phyloP scores from a whole-genome alignment of 1,140 invertebrate genomes.

The Acromyrmex echinatior region DNA sequence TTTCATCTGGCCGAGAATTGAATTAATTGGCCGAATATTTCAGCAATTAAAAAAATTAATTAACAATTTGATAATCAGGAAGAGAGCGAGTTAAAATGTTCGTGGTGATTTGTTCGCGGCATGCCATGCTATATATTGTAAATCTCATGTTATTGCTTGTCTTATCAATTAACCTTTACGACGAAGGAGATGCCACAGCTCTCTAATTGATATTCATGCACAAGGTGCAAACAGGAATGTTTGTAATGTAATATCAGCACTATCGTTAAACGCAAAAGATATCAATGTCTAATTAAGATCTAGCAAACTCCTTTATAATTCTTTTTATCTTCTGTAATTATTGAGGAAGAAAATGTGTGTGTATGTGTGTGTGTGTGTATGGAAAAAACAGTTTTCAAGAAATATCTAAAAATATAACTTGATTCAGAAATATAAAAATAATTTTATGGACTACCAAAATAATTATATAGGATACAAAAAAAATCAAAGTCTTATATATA shows the following conservation, averaged over 20 bases:
- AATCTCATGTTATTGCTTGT: background rate
- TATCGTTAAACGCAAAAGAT: constrained; percentile 9
- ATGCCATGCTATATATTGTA: background rate
- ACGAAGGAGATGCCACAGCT: background rate
- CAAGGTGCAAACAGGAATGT: constrained; percentile 13
- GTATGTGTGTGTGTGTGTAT: no score
- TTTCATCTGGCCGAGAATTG: background rate
- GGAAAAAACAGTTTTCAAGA: no score
- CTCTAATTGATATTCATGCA: background rate
- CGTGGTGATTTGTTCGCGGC: background rate
- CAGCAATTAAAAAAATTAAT: constrained; percentile 29
- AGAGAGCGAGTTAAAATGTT: background rate
- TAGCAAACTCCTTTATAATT: background rate
- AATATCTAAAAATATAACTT: no score
- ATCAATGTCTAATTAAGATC: background rate
- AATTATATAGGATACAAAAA: background rate
- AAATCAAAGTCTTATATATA: background rate
- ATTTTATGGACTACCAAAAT: no score
- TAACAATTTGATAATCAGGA: constrained; percentile 10
- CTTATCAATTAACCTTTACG: constrained; percentile 31
- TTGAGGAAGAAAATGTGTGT: no score
- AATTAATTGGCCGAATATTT: constrained; percentile 30
- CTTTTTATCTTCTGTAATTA: background rate
- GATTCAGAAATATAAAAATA: no score
- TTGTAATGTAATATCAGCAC: background rate